Evolutionary conservation across 2,888 invertebrate genomes (phyloP).

Genomic region (Drosophila eohydei): DNA sequence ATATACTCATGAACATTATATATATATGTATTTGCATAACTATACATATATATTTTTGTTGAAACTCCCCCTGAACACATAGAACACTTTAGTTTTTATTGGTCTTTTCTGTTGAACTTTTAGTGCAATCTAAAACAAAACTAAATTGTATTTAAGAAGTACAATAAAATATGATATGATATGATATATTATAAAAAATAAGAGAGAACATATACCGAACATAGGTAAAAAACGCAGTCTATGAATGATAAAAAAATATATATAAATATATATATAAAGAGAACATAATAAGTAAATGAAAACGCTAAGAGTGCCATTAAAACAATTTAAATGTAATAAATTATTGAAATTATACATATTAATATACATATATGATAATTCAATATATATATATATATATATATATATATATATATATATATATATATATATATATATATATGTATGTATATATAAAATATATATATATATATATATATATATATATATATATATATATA

Average conservation of each 20-base stretch:
- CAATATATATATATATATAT: constrained; percentile 36
- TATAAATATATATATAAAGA: not conserved
- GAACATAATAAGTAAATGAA: constrained; percentile 52
- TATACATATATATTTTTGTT: constrained; percentile 17
- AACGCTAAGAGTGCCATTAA: constrained; percentile 77
- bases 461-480: constrained; percentile 60
- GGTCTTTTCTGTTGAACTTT: constrained; percentile 23
- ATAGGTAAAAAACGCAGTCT: constrained; percentile 29
- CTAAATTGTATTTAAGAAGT: constrained; percentile 9
- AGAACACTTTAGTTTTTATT: constrained; percentile 21
- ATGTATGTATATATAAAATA: constrained; percentile 57
- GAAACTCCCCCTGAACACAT: not conserved
- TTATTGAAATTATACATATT: constrained; percentile 75
- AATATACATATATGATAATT: constrained; percentile 44
- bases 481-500: constrained; percentile 59
- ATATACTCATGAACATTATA: constrained; percentile 14
- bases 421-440: constrained; percentile 65
- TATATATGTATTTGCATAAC: constrained; percentile 14
- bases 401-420: constrained; percentile 56
- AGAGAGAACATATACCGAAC: constrained; percentile 38
- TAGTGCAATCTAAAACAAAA: constrained; percentile 22
- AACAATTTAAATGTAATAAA: constrained; percentile 73
- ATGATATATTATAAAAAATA: constrained; percentile 22
- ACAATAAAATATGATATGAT: constrained; percentile 15
- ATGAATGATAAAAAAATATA: constrained; percentile 13